Conservation (phyloP, 2,797 vertebrate genomes). For the Circus cinereus region DNA sequence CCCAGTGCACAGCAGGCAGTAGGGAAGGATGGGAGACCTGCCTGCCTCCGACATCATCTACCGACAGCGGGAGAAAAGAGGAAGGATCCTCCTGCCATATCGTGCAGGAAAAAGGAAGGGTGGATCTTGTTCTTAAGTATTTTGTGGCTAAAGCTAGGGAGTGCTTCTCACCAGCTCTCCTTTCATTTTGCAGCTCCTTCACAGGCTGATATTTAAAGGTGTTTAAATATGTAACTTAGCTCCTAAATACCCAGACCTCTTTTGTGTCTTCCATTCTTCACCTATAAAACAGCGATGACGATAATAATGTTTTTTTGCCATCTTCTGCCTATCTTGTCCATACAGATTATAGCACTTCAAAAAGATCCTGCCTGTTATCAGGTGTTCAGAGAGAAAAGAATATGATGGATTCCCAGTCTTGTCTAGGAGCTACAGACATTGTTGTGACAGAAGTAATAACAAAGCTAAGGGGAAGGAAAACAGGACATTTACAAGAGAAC, state of each 20-base stretch:
- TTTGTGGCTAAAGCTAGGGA: background rate
- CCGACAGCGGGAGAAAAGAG: background rate
- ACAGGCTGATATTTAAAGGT: background rate
- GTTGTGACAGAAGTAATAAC: background rate
- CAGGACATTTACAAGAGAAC: background rate
- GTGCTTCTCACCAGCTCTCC: background rate
- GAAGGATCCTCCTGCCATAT: background rate
- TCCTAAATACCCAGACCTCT: background rate
- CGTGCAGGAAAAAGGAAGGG: background rate
- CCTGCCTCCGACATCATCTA: background rate
- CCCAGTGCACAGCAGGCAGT: rapidly evolving
- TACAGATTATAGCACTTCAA: background rate
- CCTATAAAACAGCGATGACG: background rate
- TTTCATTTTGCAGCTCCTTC: background rate
- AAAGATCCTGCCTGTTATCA: background rate
- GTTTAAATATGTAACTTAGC: background rate
- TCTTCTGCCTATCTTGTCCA: background rate
- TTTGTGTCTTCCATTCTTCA: background rate
- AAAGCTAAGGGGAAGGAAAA: background rate
- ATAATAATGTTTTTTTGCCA: background rate
- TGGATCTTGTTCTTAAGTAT: background rate
- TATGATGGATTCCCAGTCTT: background rate
- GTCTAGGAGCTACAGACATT: background rate
- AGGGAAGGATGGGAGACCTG: background rate
- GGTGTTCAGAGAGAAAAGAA: background rate